Evolutionary conservation across 1,140 invertebrate species (phyloP).

Genomic region (Aricia agestis): DNA sequence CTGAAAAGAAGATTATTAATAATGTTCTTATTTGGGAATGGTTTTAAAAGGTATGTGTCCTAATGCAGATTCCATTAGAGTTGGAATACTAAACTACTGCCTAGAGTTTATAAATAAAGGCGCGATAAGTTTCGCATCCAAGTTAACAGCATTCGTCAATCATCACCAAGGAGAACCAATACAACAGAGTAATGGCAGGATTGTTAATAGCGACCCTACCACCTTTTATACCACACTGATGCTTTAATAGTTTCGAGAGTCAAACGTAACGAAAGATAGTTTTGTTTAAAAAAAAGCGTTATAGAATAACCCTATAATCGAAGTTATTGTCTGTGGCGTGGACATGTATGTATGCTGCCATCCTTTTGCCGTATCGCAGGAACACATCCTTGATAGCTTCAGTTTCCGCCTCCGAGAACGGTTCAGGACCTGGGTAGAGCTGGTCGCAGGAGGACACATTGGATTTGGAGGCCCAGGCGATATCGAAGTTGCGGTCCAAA

Average conservation of each 20-base stretch:
- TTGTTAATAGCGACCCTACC: no score
- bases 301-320: neutral
- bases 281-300: neutral
- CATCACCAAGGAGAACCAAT: no score
- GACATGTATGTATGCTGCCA: conserved; percentile 53
- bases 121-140: no score
- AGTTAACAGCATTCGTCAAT: no score
- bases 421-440: conserved; percentile 80
- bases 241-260: no score
- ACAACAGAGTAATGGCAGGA: no score
- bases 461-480: conserved; percentile 78
- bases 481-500: conserved; percentile 81
- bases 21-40: neutral
- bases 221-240: no score
- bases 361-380: conserved; percentile 55
- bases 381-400: conserved; percentile 75
- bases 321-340: conserved; percentile 30
- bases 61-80: no score
- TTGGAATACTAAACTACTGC: no score
- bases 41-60: neutral
- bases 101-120: no score
- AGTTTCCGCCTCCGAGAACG: conserved; percentile 87
- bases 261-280: neutral
- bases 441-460: conserved; percentile 80
- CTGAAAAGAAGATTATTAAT: conserved; percentile 30